Base-by-base conservation (phyloP, 2,888 invertebrate genomes). In the Yponomeuta plumbellus region DNA sequence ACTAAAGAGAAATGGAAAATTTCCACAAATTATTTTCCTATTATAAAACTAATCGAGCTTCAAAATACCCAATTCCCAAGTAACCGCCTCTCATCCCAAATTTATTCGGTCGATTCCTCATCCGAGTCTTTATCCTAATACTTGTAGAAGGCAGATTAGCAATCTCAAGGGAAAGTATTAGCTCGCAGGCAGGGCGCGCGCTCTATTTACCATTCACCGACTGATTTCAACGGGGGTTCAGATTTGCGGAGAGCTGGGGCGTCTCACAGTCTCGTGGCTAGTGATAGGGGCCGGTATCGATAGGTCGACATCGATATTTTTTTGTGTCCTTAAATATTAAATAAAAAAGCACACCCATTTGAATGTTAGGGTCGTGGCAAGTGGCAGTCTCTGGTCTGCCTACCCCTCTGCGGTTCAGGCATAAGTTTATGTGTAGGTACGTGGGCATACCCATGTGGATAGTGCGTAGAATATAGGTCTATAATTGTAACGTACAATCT, bases 111-210 rank as follows among this genome's bases (percentile, higher is more conserved):
- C 44, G 44, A 17, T 17, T 52, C 17, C 44, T 17, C 17, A 52
- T 17, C 44, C 44, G 11, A 57, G 57, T 57, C n/a, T 57, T 20
- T 57, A 57, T n/a, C 58, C 22, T 21, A 8, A 58, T 58, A 58
- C 58, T 21, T 58, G 11, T 20, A 58, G 58, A 58, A 22, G 61
- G 26, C n/a, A 26, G 67, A 67, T 67, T 67, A 67, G 67, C 67
- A 64, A 67, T 67, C 66, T 66, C 66, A 34, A 21, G 59, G 59
- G 67, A 67, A 67, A 67, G 67, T 67, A 67, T 67, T 67, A 67
- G 40, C 52, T 52, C 44, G 17, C 34, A 34, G 34, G 34, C 34
- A 34, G 0, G 34, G 34, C 34, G 44, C 44, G 17, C 17, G 17
- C 44, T 13, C 44, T 52, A 52, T 52, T 52, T 52, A 52, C 44